Conservation (phyloP, 92 coral and sea anemone species). For the Zoanthus sansibaricus region DNA sequence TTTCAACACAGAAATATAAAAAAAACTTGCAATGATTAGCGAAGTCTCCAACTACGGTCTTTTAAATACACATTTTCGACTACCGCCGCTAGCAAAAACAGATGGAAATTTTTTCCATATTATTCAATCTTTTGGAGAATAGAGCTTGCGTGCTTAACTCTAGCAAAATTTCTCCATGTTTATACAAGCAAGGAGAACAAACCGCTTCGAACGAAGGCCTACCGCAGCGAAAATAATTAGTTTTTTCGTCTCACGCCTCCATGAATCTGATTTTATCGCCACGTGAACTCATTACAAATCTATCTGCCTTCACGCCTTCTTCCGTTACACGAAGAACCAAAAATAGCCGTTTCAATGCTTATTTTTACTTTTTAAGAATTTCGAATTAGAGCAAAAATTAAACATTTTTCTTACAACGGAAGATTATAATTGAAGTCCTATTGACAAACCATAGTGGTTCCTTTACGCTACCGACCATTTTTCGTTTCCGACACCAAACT, state of each 20-base stretch:
- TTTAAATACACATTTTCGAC: constrained; percentile 30
- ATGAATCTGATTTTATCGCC: constrained; percentile 47
- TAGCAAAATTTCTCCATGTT: constrained; percentile 21
- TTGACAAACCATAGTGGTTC: neutral
- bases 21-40: neutral
- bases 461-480: constrained; percentile 39
- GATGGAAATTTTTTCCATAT: neutral
- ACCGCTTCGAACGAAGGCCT: constrained; percentile 39
- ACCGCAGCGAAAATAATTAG: constrained; percentile 86
- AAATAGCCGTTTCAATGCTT: constrained; percentile 54
- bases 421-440: neutral
- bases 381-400: neutral
- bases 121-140: neutral
- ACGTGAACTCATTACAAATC: constrained; percentile 60
- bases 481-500: constrained; percentile 14
- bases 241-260: constrained; percentile 81
- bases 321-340: constrained; percentile 75
- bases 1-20: constrained; percentile 4
- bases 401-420: neutral
- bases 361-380: constrained; percentile 39
- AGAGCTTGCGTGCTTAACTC: constrained; percentile 26
- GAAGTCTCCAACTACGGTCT: neutral
- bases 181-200: constrained; percentile 25
- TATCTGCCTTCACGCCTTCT: constrained; percentile 70
- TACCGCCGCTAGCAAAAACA: constrained; percentile 30